Evolutionary conservation across 2,797 vertebrate genomes (phyloP), one percentile per base, ranked within the genome.

Genomic region (Etheostoma nigrum): DNA sequence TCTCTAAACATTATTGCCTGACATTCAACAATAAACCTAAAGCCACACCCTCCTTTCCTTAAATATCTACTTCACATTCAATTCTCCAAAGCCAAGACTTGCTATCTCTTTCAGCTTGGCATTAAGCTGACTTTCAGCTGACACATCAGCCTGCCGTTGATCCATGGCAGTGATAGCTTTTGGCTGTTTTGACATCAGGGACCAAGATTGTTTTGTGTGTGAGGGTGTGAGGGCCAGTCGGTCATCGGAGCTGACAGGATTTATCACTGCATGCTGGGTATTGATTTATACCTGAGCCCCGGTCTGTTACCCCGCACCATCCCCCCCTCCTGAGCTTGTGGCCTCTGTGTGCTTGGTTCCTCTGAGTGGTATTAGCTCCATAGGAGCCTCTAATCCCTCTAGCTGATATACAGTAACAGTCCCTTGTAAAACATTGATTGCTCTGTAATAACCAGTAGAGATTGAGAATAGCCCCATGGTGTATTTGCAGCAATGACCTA

Each of bases 171-270:
- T 84, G 88, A 94, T 92, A 90, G 89, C 90, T 90, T 88, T 88
- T 84, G 85, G 86, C 90, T 93, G 92, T 90, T 92, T 90, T 93
- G 93, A 93, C 88, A 87, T 78, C 70, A 62, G 84, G 82, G 88
- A 75, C 83, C 65, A 44, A 91, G 91, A 91, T 91, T 91, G 93
- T 92, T 93, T 89, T 93, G 91, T 89, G 92, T 82, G 86, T 36
- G 78, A 72, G 80, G 82, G 84, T 87, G 90, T 90, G 90, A 87
- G 87, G 91, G 84, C 88, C 85, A 81, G 88, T 89, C 84, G 78
- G 88, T 91, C 89, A 92, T 88, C 71, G 82, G 88, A 88, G 87
- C 85, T 47, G 82, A 48, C 78, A 87, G 90, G 90, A 94, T 94
- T 93, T 93, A 94, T 92, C 91, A 86, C 88, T 69, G 76, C 84